phyloP scores from a whole-genome alignment of 2,797 vertebrate species.

The Thunnus albacares region DNA sequence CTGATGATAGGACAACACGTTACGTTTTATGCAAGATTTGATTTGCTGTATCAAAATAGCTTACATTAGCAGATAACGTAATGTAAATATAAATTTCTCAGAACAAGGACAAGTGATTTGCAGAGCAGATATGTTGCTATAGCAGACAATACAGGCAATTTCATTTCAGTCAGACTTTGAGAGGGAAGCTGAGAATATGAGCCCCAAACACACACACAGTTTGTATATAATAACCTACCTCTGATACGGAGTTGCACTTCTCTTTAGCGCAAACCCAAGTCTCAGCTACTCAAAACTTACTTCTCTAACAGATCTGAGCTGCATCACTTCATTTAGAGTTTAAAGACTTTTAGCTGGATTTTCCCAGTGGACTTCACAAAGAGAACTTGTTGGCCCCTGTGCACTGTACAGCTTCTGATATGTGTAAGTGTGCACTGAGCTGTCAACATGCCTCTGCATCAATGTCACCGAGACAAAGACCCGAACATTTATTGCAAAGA shows the following conservation, averaged over 20 bases:
- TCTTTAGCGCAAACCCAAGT: conserved; percentile 8
- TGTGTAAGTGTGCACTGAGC: conserved; percentile 8
- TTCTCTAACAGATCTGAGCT: conserved; percentile 24
- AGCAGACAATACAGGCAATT: too few relatives aligned
- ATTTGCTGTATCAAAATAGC: too few relatives aligned
- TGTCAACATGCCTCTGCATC: conserved; percentile 46
- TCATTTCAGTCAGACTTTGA: too few relatives aligned
- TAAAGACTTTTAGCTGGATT: conserved; percentile 35
- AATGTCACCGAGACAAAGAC: conserved; percentile 29
- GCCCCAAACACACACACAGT: background rate
- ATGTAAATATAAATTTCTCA: too few relatives aligned
- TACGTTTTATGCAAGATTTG: too few relatives aligned
- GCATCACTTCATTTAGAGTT: conserved; percentile 13
- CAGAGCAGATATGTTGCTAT: too few relatives aligned
- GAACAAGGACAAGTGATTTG: too few relatives aligned
- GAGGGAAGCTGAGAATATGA: background rate
- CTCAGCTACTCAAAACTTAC: conserved; percentile 12
- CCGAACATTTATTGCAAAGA: background rate
- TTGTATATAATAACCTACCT: background rate
- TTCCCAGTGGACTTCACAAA: background rate
- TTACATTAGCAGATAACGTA: too few relatives aligned
- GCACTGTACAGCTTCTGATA: conserved; percentile 6
- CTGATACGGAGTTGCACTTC: conserved; percentile 13
- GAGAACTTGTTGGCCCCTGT: background rate
- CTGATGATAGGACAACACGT: too few relatives aligned